Evolutionary conservation across 2,888 invertebrate species (phyloP).

Genomic region (Drosophila affinis): DNA sequence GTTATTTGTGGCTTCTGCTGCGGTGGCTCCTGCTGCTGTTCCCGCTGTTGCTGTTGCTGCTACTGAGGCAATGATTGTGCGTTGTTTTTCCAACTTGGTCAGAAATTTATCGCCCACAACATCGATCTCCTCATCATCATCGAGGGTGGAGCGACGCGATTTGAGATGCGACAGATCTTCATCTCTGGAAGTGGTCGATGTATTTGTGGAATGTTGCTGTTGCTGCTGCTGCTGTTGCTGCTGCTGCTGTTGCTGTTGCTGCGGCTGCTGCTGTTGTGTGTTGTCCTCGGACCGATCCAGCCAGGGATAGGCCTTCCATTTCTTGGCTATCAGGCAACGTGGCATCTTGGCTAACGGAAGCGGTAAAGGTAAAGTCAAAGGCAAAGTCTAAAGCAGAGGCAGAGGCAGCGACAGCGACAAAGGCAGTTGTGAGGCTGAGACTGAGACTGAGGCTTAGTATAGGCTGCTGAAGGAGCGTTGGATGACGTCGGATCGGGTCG

Average conservation of each 20-base stretch:
- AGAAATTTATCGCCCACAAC: conserved; percentile 89
- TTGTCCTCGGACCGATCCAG: conserved; percentile 86
- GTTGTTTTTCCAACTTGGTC: conserved; percentile 84
- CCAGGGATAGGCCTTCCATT: conserved; percentile 95
- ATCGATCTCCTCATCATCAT: conserved; percentile 93
- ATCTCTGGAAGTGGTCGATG: conserved; percentile 60
- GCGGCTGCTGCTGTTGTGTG: conserved; percentile 38
- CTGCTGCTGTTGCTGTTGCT: conserved; percentile 48
- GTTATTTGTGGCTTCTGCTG: conserved; percentile 53
- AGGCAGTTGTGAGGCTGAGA: neutral
- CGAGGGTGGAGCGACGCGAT: conserved; percentile 85
- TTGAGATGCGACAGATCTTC: conserved; percentile 76
- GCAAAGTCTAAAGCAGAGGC: neutral
- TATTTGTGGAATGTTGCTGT: conserved; percentile 30
- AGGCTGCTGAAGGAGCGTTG: conserved; percentile 19
- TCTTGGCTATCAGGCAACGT: conserved; percentile 97
- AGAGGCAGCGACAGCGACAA: neutral
- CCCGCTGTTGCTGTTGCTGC: conserved; percentile 25
- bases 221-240: conserved; percentile 37
- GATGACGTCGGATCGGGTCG: conserved; percentile 13
- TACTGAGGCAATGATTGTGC: conserved; percentile 55
- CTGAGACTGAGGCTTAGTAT: conserved; percentile 11
- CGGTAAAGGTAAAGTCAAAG: neutral
- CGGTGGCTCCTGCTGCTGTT: conserved; percentile 30
- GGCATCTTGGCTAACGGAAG: conserved; percentile 87